Evolutionary conservation across 2,797 vertebrate genomes (phyloP).

Genomic region (Oophaga sylvatica): DNA sequence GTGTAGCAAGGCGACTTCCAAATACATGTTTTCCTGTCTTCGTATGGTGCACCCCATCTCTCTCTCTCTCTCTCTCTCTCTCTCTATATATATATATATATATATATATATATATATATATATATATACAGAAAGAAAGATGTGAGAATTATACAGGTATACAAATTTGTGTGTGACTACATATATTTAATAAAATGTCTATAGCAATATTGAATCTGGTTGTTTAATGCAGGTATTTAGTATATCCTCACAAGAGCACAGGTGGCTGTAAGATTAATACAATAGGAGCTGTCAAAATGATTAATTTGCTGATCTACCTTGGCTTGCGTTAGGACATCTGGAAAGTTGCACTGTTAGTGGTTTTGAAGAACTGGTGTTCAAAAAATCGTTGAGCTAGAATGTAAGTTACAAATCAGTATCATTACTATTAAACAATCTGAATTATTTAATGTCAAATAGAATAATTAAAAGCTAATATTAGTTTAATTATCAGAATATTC

Average conservation of each 20-base stretch:
- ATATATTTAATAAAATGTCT: background rate
- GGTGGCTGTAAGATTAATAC: slow-evolving; percentile 50
- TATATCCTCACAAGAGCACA: slow-evolving; percentile 38
- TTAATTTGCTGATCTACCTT: slow-evolving; percentile 46
- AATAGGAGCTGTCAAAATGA: slow-evolving; percentile 52
- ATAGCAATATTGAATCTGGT: background rate
- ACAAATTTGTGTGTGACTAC: background rate
- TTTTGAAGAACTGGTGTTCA: slow-evolving; percentile 25
- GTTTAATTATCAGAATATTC: background rate
- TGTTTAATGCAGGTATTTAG: slow-evolving; percentile 11
- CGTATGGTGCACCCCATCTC: too few species aligned
- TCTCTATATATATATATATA: too few species aligned
- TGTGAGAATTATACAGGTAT: too few species aligned
- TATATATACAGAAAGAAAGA: too few species aligned
- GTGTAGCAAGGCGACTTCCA: too few species aligned
- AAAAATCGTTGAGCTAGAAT: background rate
- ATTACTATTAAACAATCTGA: slow-evolving; percentile 9
- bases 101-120: too few species aligned
- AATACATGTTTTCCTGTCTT: too few species aligned
- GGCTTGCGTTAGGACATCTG: slow-evolving; percentile 48
- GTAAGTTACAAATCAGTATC: slow-evolving; percentile 7
- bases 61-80: too few species aligned
- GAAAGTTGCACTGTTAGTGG: slow-evolving; percentile 50
- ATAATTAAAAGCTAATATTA: background rate
- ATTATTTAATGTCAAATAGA: background rate